These are phyloP conservation scores for Sebastes jordani DNA, from an alignment of 2,797 vertebrate species.

Conservation along the genomic window DNA sequence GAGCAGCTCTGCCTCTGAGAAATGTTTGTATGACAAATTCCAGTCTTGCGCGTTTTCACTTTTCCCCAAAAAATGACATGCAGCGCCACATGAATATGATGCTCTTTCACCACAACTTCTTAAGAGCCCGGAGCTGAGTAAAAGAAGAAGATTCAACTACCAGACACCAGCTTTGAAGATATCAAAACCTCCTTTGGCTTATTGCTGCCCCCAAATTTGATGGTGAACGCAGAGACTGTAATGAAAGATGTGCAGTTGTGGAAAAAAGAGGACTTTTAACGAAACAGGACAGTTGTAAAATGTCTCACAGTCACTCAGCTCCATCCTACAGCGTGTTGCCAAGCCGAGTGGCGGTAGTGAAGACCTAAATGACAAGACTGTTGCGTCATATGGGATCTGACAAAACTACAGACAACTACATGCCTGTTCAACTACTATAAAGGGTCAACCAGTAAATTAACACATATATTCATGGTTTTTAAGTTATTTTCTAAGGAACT, in stretches of 20 bases:
- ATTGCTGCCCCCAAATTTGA: neutral
- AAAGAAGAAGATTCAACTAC: neutral
- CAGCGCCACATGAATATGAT: neutral
- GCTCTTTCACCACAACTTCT: neutral
- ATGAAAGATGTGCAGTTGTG: neutral
- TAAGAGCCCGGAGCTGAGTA: conserved; percentile 9
- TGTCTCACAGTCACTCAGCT: conserved; percentile 9
- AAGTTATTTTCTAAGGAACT: conserved; percentile 65
- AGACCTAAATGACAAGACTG: conserved; percentile 6
- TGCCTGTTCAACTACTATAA: neutral
- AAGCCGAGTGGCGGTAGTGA: conserved; percentile 1
- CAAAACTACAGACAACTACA: neutral
- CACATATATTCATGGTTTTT: conserved; percentile 27
- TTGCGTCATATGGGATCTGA: conserved; percentile 11
- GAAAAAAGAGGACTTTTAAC: neutral
- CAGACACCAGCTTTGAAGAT: conserved; percentile 13
- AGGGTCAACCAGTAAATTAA: conserved; percentile 4
- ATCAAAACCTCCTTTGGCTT: neutral
- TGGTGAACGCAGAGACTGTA: neutral
- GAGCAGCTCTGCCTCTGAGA: conserved; percentile 44
- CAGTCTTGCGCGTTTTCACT: neutral
- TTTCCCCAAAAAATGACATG: conserved; percentile 6
- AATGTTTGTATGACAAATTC: conserved; percentile 26
- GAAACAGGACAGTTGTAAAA: neutral
- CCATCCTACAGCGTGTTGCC: neutral